Percentiles rank a stretch among this genome's conserved stretches.
phyloP scores from a whole-genome alignment of 2,888 invertebrate species.

The Chymomyza fuscimana region DNA sequence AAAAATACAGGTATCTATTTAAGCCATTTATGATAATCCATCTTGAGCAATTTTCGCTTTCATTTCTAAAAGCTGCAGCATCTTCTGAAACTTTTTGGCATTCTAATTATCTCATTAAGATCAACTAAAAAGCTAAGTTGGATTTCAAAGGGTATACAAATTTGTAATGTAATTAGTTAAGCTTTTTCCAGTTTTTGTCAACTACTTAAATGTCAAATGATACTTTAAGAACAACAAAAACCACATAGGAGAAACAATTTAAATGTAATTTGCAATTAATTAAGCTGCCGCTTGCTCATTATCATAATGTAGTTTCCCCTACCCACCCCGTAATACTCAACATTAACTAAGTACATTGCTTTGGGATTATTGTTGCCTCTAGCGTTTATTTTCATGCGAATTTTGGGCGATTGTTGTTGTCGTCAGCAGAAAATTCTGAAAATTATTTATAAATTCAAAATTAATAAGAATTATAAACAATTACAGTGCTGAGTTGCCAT shows the following conservation, averaged over 20 bases:
- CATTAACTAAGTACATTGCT: neutral
- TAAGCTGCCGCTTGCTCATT: slow-evolving; percentile 3
- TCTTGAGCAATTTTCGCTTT: too few species aligned
- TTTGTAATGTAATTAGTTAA: neutral
- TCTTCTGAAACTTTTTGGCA: too few species aligned
- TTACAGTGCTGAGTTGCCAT: slow-evolving; percentile 23
- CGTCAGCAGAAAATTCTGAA: slow-evolving; percentile 52
- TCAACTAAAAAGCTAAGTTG: neutral
- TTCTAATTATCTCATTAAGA: too few species aligned
- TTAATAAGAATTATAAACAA: slow-evolving; percentile 61
- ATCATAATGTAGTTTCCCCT: neutral
- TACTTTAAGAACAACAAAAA: neutral
- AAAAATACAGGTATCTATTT: too few species aligned
- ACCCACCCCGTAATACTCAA: neutral
- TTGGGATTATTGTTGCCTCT: neutral
- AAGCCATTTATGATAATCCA: too few species aligned
- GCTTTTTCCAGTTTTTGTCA: neutral
- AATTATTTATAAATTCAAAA: slow-evolving; percentile 57
- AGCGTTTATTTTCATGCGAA: neutral
- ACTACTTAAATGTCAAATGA: neutral
- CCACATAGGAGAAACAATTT: slow-evolving; percentile 1
- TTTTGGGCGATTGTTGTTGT: neutral
- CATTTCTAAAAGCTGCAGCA: too few species aligned
- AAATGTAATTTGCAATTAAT: slow-evolving; percentile 13
- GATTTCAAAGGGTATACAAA: neutral